Conservation (phyloP, 2,113 vertebrate genomes). For the Machaerirhynchus nigripectus region DNA sequence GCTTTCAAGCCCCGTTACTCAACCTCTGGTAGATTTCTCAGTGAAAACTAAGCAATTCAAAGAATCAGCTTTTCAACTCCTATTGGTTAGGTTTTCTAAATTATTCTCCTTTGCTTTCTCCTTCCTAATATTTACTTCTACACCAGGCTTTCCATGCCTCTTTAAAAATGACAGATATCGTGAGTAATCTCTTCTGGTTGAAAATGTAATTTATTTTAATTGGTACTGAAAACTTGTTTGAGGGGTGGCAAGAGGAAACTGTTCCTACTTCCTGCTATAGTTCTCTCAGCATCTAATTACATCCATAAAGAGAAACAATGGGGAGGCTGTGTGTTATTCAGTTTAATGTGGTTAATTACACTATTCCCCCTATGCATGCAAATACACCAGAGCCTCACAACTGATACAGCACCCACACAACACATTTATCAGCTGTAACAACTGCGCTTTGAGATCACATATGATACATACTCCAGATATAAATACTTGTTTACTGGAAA, state of each 20-base stretch:
- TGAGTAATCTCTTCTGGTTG: conserved; percentile 8
- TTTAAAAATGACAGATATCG: background rate
- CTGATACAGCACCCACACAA: background rate
- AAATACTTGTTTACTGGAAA: background rate
- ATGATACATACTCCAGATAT: accelerated
- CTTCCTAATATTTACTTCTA: background rate
- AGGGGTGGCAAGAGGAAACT: conserved; percentile 39
- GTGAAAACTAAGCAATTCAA: background rate
- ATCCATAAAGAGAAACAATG: conserved; percentile 22
- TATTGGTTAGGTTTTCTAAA: background rate
- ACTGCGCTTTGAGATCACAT: background rate
- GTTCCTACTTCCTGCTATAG: conserved; percentile 23
- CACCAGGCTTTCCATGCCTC: background rate
- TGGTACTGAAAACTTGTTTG: conserved; percentile 50
- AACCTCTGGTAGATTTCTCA: background rate
- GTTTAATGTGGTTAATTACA: conserved; percentile 19
- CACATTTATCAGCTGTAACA: background rate
- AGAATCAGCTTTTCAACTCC: background rate
- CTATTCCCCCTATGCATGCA: background rate
- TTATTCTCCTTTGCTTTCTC: background rate
- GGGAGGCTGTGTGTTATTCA: background rate
- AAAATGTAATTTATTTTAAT: conserved; percentile 59
- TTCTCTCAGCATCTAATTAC: conserved; percentile 34
- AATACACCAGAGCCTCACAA: background rate
- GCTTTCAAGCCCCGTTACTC: background rate